Evolutionary conservation across 2,888 invertebrate genomes (phyloP).

Genomic region (Euzophera pinguis): DNA sequence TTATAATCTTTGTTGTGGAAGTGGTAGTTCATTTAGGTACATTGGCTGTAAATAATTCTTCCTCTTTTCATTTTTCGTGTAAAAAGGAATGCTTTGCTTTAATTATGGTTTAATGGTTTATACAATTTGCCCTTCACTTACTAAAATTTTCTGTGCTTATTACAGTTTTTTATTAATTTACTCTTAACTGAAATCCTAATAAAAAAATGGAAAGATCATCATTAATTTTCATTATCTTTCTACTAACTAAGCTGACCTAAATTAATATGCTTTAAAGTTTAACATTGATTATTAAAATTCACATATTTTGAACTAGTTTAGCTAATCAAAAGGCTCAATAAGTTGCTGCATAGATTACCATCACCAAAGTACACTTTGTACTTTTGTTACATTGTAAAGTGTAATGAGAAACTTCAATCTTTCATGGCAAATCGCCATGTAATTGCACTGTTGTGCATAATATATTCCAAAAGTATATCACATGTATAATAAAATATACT

Average conservation of each 20-base stretch:
- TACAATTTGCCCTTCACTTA: neutral
- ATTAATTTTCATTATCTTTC: neutral
- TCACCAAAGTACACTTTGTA: no score
- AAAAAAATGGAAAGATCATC: neutral
- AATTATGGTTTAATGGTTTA: conserved; percentile 4
- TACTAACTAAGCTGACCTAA: neutral
- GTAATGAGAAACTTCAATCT: no score
- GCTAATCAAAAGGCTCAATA: no score
- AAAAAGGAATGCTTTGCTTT: conserved; percentile 37
- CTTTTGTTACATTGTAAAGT: no score
- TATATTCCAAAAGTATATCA: no score
- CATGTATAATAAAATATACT: no score
- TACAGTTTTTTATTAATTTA: neutral
- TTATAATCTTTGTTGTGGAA: conserved; percentile 21
- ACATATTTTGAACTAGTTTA: no score
- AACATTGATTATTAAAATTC: no score
- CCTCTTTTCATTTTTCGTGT: conserved; percentile 10
- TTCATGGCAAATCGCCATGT: no score
- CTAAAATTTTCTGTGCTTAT: neutral
- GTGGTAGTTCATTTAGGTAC: conserved; percentile 23
- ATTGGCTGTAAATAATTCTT: conserved; percentile 29
- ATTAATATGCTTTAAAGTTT: no score
- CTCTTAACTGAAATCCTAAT: neutral
- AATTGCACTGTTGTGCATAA: no score
- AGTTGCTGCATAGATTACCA: no score